These are phyloP conservation scores for Trichonephila clavata DNA, from an alignment of 1,140 invertebrate genomes.

Conservation along the genomic window DNA sequence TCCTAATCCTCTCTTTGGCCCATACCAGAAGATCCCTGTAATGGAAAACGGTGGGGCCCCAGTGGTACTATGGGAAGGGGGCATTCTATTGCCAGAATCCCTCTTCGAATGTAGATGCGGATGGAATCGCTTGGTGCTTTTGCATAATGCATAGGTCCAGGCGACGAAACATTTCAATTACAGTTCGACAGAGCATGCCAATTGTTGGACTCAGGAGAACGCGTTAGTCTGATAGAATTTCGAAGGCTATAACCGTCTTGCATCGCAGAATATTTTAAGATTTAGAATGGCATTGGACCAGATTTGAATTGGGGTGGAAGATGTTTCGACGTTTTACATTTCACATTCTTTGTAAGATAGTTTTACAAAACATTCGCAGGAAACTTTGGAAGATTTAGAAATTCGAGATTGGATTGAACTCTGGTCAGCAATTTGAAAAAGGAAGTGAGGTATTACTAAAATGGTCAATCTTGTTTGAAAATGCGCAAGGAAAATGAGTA, in stretches of 20 bases:
- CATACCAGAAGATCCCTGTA: constrained; percentile 20
- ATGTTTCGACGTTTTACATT: no score
- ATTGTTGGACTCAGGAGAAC: not conserved
- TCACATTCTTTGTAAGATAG: no score
- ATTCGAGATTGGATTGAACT: no score
- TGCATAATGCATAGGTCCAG: constrained; percentile 63
- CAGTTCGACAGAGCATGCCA: constrained; percentile 38
- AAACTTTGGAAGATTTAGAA: no score
- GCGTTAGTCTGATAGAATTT: not conserved
- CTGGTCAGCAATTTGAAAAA: no score
- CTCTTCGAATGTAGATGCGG: not conserved
- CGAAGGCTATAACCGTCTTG: not conserved
- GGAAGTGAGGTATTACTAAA: no score
- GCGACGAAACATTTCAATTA: constrained; percentile 57
- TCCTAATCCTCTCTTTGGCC: constrained; percentile 51
- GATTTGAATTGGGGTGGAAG: no score
- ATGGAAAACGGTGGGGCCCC: constrained; percentile 29
- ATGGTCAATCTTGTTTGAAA: no score
- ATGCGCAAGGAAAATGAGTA: no score
- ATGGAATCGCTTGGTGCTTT: constrained; percentile 7
- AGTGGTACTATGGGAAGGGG: not conserved
- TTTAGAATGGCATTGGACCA: not conserved
- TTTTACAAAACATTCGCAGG: no score
- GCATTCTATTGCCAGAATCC: constrained; percentile 24
- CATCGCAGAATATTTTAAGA: not conserved